These are phyloP conservation scores for Heterochromis multidens DNA, from an alignment of 2,113 vertebrate genomes.

Conservation along the genomic window DNA sequence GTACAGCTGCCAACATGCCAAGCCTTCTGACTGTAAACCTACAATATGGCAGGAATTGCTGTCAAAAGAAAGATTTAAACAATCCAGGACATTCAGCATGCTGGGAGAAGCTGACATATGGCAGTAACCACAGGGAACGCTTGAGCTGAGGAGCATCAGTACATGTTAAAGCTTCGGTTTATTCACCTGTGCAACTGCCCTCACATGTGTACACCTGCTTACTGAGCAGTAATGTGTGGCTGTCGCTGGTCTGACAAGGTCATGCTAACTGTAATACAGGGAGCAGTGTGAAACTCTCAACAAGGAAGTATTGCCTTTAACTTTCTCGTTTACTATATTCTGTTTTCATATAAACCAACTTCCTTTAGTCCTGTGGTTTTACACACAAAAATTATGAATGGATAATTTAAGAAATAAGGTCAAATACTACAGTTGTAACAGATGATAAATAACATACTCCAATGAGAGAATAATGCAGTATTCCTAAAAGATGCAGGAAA, in stretches of 20 bases:
- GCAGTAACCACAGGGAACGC: background rate
- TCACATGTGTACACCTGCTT: background rate
- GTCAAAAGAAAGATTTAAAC: background rate
- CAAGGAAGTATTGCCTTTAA: background rate
- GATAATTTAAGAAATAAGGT: background rate
- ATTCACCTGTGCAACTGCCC: background rate
- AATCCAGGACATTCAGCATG: background rate
- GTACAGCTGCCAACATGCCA: background rate
- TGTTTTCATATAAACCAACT: background rate
- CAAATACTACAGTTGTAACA: background rate
- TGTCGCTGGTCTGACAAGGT: constrained; percentile 8
- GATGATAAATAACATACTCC: background rate
- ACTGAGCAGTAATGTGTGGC: background rate
- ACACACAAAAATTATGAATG: background rate
- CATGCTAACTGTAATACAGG: background rate
- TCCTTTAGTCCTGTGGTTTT: background rate
- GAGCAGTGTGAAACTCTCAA: background rate
- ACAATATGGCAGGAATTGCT: background rate
- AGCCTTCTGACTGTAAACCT: background rate
- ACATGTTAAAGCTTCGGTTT: background rate
- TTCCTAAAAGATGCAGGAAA: constrained; percentile 10
- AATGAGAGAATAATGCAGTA: constrained; percentile 19
- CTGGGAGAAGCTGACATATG: background rate
- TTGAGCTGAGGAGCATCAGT: background rate
- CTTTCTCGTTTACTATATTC: background rate